Evolutionary conservation across 1,140 invertebrate species (phyloP).

Genomic region (Conus ventricosus): DNA sequence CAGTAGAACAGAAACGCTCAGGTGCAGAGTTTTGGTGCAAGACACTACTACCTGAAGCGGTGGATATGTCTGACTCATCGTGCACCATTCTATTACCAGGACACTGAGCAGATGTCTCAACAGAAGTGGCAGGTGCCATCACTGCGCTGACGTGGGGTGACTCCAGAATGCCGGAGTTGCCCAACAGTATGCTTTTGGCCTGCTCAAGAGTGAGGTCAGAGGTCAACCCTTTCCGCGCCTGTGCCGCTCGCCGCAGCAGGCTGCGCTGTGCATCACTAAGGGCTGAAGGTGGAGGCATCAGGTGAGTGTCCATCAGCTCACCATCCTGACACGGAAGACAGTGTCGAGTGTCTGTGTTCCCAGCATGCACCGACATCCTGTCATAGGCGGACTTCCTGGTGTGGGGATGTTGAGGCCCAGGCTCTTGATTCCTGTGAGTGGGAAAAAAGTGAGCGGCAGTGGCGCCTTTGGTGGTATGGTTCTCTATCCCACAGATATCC

Average conservation of each 20-base stretch:
- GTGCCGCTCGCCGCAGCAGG: conserved; percentile 46
- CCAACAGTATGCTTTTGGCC: conserved; percentile 63
- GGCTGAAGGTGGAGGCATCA: conserved; percentile 55
- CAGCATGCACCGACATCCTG: background rate
- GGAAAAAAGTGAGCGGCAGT: conserved; percentile 31
- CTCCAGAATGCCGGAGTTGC: conserved; percentile 60
- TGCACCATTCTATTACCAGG: background rate
- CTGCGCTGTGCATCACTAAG: conserved; percentile 36
- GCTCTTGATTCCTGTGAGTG: background rate
- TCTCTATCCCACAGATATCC: conserved; percentile 45
- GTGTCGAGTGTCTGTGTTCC: background rate
- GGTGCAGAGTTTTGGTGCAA: background rate
- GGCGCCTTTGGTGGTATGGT: conserved; percentile 4
- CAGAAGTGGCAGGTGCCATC: background rate
- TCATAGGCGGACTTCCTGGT: background rate
- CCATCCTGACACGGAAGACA: background rate
- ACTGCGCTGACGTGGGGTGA: background rate
- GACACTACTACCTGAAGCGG: background rate
- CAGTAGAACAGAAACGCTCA: conserved; percentile 1
- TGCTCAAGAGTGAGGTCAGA: conserved; percentile 60
- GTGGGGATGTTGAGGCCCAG: background rate
- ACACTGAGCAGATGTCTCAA: background rate
- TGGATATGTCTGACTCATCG: background rate
- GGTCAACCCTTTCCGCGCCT: conserved; percentile 38
- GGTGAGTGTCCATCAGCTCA: conserved; percentile 37